Evolutionary conservation across 2,888 invertebrate species (phyloP).

Genomic region (Gastrophysa polygoni): DNA sequence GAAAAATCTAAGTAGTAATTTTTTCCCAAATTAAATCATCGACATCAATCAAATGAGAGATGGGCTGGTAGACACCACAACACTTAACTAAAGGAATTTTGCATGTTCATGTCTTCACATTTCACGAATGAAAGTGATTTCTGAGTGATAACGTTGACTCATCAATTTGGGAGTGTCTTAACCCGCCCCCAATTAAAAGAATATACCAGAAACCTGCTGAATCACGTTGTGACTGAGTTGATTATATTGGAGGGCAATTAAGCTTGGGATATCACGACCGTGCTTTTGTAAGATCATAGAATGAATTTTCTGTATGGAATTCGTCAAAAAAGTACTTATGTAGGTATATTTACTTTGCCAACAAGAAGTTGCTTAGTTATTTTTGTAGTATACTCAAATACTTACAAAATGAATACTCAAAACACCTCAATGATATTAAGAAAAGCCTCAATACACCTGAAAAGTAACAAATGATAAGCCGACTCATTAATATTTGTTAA

Average conservation of each 20-base stretch:
- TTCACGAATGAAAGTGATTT: background rate
- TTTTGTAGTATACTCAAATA: too few relatives aligned
- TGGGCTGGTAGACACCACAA: background rate
- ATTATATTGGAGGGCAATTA: background rate
- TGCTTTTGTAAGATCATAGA: too few relatives aligned
- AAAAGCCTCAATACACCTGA: too few relatives aligned
- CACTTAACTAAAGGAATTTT: background rate
- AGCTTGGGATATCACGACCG: too few relatives aligned
- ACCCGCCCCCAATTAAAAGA: constrained; percentile 14
- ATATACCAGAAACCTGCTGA: constrained; percentile 15
- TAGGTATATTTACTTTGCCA: too few relatives aligned
- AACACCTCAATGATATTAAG: too few relatives aligned
- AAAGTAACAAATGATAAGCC: too few relatives aligned
- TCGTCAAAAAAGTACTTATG: too few relatives aligned
- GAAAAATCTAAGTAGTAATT: background rate
- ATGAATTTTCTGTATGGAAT: too few relatives aligned
- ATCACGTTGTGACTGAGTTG: background rate
- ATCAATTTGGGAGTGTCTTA: background rate
- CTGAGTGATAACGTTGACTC: background rate
- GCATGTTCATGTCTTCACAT: background rate
- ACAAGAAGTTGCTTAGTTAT: too few relatives aligned
- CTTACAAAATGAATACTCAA: too few relatives aligned
- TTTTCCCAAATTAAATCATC: background rate
- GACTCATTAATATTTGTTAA: too few relatives aligned
- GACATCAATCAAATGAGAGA: background rate